Evolutionary conservation across 1,140 invertebrate species (phyloP).

Genomic region (Rhopalosiphum padi): DNA sequence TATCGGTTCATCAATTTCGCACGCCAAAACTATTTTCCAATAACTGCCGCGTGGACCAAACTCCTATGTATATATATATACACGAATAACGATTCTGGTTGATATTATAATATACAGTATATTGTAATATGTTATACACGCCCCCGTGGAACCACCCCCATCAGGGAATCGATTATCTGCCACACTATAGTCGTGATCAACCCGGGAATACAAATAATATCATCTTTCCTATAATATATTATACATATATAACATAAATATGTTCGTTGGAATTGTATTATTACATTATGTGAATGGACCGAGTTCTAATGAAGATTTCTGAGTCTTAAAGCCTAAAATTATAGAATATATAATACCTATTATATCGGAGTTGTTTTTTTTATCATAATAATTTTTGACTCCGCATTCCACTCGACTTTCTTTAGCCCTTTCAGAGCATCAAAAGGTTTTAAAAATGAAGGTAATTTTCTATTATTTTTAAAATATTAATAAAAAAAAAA

Average conservation of each 20-base stretch:
- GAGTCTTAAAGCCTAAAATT: not conserved
- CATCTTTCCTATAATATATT: no score
- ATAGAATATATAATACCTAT: not conserved
- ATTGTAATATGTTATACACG: not conserved
- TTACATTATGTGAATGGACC: no score
- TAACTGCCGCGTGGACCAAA: not conserved
- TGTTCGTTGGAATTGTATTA: not conserved
- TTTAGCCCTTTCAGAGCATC: not conserved
- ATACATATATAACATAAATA: no score
- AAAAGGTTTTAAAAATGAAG: not conserved
- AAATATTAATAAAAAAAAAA: not conserved
- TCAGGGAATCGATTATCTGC: not conserved
- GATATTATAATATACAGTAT: not conserved
- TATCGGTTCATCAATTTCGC: conserved; percentile 44
- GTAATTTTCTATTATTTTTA: not conserved
- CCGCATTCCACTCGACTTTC: not conserved
- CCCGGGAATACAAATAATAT: no score
- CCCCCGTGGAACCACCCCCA: not conserved
- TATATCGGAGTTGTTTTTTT: not conserved
- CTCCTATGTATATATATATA: not conserved
- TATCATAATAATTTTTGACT: not conserved
- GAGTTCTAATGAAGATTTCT: not conserved
- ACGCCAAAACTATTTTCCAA: conserved; percentile 37
- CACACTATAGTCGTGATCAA: not conserved
- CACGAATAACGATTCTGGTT: not conserved